phyloP scores from a whole-genome alignment of 2,888 invertebrate genomes.

The Eristalinus sepulchralis region DNA sequence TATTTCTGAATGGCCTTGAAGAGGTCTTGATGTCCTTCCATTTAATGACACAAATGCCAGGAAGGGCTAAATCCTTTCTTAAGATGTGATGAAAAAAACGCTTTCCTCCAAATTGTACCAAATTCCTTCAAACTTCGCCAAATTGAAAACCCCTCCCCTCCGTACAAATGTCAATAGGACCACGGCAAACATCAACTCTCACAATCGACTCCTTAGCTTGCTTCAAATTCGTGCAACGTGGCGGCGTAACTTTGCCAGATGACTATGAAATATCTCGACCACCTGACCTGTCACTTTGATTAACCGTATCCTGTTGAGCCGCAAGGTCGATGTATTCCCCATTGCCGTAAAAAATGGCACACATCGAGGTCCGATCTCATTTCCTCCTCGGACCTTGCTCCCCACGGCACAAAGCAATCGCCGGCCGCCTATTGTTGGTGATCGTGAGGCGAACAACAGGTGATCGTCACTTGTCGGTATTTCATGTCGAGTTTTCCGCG shows the following conservation, averaged over 20 bases:
- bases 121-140: too few species aligned
- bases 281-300: constrained; percentile 54
- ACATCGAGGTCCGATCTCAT: constrained; percentile 23
- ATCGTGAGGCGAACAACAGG: constrained; percentile 63
- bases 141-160: too few species aligned
- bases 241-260: neutral
- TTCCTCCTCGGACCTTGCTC: constrained; percentile 38
- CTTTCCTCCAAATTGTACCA: too few species aligned
- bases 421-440: constrained; percentile 42
- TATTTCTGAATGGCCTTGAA: too few species aligned
- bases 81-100: too few species aligned
- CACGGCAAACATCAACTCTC: too few species aligned
- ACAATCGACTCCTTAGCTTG: neutral
- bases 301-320: constrained; percentile 26
- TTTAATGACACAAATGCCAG: too few species aligned
- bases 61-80: too few species aligned
- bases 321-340: constrained; percentile 41
- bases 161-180: too few species aligned
- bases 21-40: too few species aligned
- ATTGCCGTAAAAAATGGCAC: constrained; percentile 12
- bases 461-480: constrained; percentile 66
- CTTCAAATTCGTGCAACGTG: neutral
- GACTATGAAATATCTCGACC: constrained; percentile 10
- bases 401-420: constrained; percentile 37
- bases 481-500: constrained; percentile 32